phyloP scores from a whole-genome alignment of 2,113 vertebrate genomes.

The Passer montanus region DNA sequence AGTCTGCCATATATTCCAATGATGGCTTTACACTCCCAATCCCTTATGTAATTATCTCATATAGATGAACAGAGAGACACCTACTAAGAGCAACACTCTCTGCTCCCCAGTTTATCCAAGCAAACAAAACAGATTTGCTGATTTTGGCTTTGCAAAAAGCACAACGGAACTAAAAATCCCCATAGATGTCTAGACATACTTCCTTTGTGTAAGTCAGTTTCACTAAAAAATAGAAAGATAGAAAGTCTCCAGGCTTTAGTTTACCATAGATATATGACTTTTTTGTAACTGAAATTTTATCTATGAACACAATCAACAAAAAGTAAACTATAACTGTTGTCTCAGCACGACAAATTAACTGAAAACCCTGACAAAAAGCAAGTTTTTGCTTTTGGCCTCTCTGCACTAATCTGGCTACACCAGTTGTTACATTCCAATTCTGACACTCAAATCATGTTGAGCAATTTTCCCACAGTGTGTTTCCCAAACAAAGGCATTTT shows the following conservation, averaged over 20 bases:
- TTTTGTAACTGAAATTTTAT: background rate
- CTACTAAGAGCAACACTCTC: background rate
- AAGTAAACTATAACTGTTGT: background rate
- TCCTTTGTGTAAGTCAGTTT: background rate
- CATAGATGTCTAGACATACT: background rate
- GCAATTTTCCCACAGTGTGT: slow-evolving; percentile 39
- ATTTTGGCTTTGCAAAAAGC: background rate
- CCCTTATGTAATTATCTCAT: background rate
- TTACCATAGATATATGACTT: background rate
- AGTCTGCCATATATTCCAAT: background rate
- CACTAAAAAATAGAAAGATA: background rate
- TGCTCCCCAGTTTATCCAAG: background rate
- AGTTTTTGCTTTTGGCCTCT: background rate
- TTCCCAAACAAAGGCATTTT: slow-evolving; percentile 47
- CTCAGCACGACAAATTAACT: background rate
- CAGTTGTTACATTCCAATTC: slow-evolving; percentile 21
- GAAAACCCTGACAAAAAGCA: background rate
- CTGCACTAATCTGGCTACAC: background rate
- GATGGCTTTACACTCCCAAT: background rate
- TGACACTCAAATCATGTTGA: background rate
- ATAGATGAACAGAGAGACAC: background rate
- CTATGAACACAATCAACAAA: background rate
- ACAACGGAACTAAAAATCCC: background rate
- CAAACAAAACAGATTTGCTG: background rate
- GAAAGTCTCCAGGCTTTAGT: background rate